Evolutionary conservation across 2,888 invertebrate species (phyloP).

Genomic region (Drosophila lutescens): DNA sequence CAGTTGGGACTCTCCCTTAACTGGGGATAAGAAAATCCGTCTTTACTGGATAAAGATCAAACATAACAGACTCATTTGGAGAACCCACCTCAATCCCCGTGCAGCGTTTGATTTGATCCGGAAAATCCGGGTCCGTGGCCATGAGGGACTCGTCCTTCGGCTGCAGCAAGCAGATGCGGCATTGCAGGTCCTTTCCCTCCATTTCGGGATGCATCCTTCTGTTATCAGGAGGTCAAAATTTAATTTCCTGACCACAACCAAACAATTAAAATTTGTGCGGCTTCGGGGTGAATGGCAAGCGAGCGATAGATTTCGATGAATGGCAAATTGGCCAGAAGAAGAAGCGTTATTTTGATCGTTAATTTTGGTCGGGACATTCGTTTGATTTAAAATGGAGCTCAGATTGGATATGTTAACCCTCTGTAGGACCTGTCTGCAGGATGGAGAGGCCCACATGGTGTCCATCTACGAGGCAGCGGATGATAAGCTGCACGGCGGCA

Average conservation of each 20-base stretch:
- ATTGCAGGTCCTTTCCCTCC: slow-evolving; percentile 46
- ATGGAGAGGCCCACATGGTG: slow-evolving; percentile 71
- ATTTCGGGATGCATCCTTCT: slow-evolving; percentile 14
- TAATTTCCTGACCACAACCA: not conserved
- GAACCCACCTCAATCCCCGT: slow-evolving; percentile 69
- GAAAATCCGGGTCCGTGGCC: slow-evolving; percentile 43
- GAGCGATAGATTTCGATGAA: not conserved
- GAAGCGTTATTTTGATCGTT: slow-evolving; percentile 6
- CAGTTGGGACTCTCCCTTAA: slow-evolving; percentile 45
- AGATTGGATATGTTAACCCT: slow-evolving; percentile 62
- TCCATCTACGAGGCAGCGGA: slow-evolving; percentile 74
- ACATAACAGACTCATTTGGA: not conserved
- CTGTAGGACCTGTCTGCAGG: slow-evolving; percentile 80
- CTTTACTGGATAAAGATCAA: not conserved
- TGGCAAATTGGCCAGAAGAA: slow-evolving; percentile 3
- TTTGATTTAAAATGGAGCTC: slow-evolving; percentile 39
- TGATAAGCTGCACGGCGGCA: slow-evolving; percentile 23
- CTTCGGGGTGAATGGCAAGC: slow-evolving; percentile 17
- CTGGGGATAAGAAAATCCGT: slow-evolving; percentile 35
- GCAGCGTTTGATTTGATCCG: slow-evolving; percentile 64
- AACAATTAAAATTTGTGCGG: slow-evolving; percentile 9
- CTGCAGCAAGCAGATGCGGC: slow-evolving; percentile 73
- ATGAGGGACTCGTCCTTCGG: slow-evolving; percentile 56
- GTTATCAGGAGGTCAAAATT: slow-evolving; percentile 3
- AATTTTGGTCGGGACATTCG: not conserved